A percentile compares a stretch with the other conserved stretches of the same genome.
These are phyloP conservation scores for Nomada hirtipes DNA, from an alignment of 2,888 invertebrate species.

Conservation along the genomic window DNA sequence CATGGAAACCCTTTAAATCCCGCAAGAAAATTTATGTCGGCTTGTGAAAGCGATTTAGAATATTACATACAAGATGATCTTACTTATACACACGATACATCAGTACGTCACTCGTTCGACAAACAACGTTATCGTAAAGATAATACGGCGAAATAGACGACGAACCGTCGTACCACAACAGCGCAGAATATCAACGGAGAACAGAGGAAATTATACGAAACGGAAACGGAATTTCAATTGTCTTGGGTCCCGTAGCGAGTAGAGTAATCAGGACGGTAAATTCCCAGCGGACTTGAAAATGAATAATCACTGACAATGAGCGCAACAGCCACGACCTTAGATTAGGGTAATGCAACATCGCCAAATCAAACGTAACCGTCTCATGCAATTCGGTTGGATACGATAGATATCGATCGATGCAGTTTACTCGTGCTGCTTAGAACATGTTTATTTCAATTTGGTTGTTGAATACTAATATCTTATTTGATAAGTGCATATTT, in stretches of 20 bases:
- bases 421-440: background rate
- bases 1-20: no score
- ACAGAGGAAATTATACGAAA: background rate
- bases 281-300: constrained; percentile 26
- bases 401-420: constrained; percentile 17
- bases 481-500: no score
- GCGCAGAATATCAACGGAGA: background rate
- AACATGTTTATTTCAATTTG: background rate
- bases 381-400: constrained; percentile 20
- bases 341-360: constrained; percentile 4
- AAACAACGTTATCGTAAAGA: no score
- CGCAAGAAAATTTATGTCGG: no score
- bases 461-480: background rate
- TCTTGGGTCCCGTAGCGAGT: background rate
- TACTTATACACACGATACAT: no score
- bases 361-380: constrained; percentile 33
- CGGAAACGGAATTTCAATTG: constrained; percentile 20
- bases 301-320: constrained; percentile 46
- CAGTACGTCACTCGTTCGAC: no score
- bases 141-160: no score
- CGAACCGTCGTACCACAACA: no score
- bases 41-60: no score
- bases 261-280: constrained; percentile 30
- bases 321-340: constrained; percentile 15
- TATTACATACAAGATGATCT: no score